Evolutionary conservation across 1,140 invertebrate species (phyloP).

Genomic region (Scylla paramamosain): DNA sequence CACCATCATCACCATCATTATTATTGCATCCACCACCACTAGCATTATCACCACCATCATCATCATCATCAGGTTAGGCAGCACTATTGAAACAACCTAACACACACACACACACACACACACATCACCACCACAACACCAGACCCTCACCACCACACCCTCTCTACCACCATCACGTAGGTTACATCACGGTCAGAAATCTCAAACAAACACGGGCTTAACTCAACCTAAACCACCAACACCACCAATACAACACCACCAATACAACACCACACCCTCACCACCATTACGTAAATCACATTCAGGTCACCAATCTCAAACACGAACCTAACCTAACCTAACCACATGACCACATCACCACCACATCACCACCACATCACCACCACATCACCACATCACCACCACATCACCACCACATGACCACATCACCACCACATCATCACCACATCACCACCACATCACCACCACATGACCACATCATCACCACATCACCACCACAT

Average conservation of each 20-base stretch:
- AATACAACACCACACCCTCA: too few relatives aligned
- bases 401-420: neutral
- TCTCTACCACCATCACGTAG: constrained; percentile 35
- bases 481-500: too few relatives aligned
- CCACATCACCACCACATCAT: too few relatives aligned
- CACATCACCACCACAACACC: too few relatives aligned
- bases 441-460: too few relatives aligned
- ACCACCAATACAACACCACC: neutral
- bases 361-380: constrained; percentile 53
- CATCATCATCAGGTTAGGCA: neutral
- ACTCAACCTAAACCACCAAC: neutral
- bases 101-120: neutral
- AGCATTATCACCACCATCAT: neutral
- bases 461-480: too few relatives aligned
- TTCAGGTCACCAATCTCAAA: too few relatives aligned
- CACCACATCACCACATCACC: neutral
- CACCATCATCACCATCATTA: constrained; percentile 5
- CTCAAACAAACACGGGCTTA: neutral
- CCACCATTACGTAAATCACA: neutral
- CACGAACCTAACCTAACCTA: neutral
- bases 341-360: neutral
- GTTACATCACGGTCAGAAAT: neutral
- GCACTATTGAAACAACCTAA: neutral
- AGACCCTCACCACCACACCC: too few relatives aligned
- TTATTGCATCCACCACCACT: constrained; percentile 50